These are phyloP conservation scores for Pseudococcus jackbeardsleyi DNA, from an alignment of 2,888 invertebrate genomes.

Conservation along the genomic window DNA sequence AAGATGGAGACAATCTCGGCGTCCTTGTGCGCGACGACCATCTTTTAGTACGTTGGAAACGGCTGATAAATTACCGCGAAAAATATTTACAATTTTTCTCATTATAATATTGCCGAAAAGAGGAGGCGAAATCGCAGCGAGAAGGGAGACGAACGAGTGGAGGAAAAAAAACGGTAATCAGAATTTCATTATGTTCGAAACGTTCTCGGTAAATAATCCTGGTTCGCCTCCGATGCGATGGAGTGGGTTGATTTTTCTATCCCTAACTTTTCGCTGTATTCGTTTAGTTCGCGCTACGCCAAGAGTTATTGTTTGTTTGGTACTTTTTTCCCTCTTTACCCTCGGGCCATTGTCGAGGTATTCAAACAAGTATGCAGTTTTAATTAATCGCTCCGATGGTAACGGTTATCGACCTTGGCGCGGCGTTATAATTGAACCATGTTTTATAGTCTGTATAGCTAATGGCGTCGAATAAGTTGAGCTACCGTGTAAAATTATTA, in stretches of 20 bases:
- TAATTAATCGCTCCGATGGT: neutral
- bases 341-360: neutral
- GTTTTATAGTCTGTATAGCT: neutral
- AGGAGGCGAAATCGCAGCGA: neutral
- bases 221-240: neutral
- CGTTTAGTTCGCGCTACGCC: neutral
- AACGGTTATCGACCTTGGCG: neutral
- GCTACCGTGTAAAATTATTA: too few species aligned
- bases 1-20: neutral
- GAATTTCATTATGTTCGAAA: conserved; percentile 50
- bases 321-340: neutral
- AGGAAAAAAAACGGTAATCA: neutral
- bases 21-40: neutral
- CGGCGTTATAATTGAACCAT: neutral
- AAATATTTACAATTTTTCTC: conserved; percentile 52
- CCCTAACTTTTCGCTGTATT: too few species aligned
- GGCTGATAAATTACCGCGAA: conserved; percentile 13
- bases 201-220: conserved; percentile 28
- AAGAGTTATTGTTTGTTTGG: neutral
- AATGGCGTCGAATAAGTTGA: neutral
- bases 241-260: neutral
- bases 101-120: neutral
- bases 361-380: neutral
- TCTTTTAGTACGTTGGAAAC: neutral
- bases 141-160: neutral